phyloP scores from a whole-genome alignment of 2,113 vertebrate species.

The Sylvietta virens region DNA sequence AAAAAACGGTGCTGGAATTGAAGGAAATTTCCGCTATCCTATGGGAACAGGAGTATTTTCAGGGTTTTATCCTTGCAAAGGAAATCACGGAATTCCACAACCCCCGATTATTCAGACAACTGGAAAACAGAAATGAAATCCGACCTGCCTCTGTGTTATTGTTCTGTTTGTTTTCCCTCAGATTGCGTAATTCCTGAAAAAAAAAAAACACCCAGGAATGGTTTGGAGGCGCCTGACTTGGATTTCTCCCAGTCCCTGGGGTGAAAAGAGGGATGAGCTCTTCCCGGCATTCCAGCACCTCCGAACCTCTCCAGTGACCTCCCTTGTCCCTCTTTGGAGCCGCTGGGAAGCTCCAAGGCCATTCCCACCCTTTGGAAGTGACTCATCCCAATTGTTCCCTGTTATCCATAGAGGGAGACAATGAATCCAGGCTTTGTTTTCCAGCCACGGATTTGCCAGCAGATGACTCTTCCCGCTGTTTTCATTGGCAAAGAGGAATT shows the following conservation, averaged over 20 bases:
- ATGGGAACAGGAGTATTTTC: not conserved
- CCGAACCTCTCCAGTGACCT: not conserved
- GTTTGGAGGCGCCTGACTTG: not conserved
- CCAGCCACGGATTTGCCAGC: not conserved
- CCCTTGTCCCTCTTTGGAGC: not conserved
- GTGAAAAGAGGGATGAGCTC: not conserved
- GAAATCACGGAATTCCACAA: not conserved
- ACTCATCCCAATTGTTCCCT: not conserved
- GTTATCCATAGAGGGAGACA: not conserved
- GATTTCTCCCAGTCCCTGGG: not conserved
- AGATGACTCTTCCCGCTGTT: not conserved
- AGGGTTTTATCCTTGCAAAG: not conserved
- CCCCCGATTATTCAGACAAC: not conserved
- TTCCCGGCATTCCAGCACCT: not conserved
- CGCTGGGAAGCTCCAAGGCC: not conserved
- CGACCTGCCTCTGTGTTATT: too few relatives aligned
- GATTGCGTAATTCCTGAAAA: not conserved
- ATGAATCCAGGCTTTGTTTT: slow-evolving; percentile 43
- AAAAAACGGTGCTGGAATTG: not conserved
- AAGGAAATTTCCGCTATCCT: not conserved
- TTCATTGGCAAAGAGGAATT: not conserved
- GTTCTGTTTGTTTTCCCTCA: not conserved
- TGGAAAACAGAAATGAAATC: too few relatives aligned
- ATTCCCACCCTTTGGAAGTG: not conserved
- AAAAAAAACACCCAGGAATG: not conserved